Base-by-base conservation (phyloP, 2,797 vertebrate species). In the Semaprochilodus insignis region DNA sequence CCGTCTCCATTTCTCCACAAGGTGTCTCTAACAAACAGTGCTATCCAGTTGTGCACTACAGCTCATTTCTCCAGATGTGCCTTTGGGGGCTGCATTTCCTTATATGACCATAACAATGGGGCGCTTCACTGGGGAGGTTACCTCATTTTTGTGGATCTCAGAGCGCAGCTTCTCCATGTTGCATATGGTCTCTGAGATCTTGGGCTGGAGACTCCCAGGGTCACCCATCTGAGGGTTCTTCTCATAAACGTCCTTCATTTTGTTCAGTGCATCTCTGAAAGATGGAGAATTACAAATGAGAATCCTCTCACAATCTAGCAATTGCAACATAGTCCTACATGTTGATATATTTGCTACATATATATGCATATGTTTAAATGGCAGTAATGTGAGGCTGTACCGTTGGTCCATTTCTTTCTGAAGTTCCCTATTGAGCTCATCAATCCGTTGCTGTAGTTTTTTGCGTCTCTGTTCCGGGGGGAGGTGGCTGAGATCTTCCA, bases 161-260 rank as follows among this genome's bases (percentile, higher is more conserved):
- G 97, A 97, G 77, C 97, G 96, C 25, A 99, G 95, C 83, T 95
- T 96, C 91, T 99, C 97, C 93, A 99, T 99, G 89, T 96, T 98
- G 91, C 94, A 96, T 87, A 97, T 98, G 52, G 98, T 99, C 90
- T 99, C 98, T 13, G 97, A 96, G 91, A 99, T 95, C 91, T 98
- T 99, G 83, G 98, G 97, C 89, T 98, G 97, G 87, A 99, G 95
- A 91, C 98, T 99, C 91, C 90, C 91, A 75, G 98, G 97, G 88
- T 99, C 98, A 54, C 98, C 98, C 98, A 99, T 99, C 91, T 99
- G 98, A 66, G 98, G 97, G 88, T 96, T 99, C 93, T 99, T 99
- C 92, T 99, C 97, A 85, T 99, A 99, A 23, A 99, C 98, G 31
- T 99, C 98, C 94, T 99, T 99, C 98, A 99, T 99, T 94, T 99